Evolutionary conservation across 2,797 vertebrate species (phyloP), one percentile per base, ranked within the genome.

Genomic region (Etheostoma nigrum): DNA sequence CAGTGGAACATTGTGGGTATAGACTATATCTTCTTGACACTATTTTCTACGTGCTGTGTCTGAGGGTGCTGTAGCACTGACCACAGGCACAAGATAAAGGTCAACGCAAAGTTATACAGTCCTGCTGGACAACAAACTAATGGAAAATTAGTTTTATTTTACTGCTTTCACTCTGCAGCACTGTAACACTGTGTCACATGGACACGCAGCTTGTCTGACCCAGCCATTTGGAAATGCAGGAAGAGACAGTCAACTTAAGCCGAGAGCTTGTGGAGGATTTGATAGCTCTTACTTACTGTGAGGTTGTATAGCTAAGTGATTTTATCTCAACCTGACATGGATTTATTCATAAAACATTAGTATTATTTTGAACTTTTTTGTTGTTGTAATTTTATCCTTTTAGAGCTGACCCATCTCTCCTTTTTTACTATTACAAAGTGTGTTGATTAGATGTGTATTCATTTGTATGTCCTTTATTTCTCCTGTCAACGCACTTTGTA

Each of bases 141-240:
- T 23, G 9, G 7, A 36, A 47, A 40, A 53, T 67, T 2, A 47
- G 18, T 33, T 72, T 49, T 16, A 33, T 73, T 66, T 8, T 15
- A 42, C 57, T 55, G 5, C 13, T 60, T 18, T 63, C 30, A 36
- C 52, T 21, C 36, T 73, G 30, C 27, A 25, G n/a, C 30, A 6
- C 49, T 21, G 16, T 40, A 36, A 45, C 57, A 36, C 19, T 47
- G 11, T 27, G 58, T 21, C n/a, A 57, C 65, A n/a, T 65, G 42
- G 54, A 64, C 25, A 25, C 25, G 25, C 78, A 68, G 74, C 59
- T 36, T 51, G 45, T 84, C 62, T 85, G 69, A 80, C 51, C 53
- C 61, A 69, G 75, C 19, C 76, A 64, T 73, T 71, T 81, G 74
- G 74, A 82, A 68, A 82, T 78, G 85, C 76, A 82, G 74, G 60